These are phyloP conservation scores for Lepidotrigona ventralis DNA, from an alignment of 1,140 invertebrate genomes.

Conservation along the genomic window DNA sequence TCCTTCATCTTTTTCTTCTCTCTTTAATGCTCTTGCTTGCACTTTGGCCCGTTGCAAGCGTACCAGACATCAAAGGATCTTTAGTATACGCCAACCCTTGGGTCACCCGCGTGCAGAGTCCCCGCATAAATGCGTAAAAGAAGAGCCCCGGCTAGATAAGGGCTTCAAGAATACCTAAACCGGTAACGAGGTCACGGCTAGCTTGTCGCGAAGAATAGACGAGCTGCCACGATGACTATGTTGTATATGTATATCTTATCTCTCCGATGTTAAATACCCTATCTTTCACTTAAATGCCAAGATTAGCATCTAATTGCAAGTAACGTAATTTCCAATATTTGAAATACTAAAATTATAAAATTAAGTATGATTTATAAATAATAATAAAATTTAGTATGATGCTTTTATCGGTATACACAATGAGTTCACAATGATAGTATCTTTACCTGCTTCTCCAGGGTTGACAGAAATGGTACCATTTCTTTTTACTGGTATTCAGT, in stretches of 20 bases:
- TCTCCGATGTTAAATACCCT: neutral
- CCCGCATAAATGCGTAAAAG: constrained; percentile 54
- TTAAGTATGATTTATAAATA: no score
- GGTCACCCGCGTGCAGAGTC: constrained; percentile 41
- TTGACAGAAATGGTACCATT: neutral
- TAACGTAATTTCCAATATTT: neutral
- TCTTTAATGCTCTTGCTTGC: constrained; percentile 38
- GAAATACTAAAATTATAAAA: no score
- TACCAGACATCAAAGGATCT: constrained; percentile 83
- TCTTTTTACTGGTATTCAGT: no score
- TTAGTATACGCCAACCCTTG: constrained; percentile 46
- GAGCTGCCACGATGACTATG: neutral
- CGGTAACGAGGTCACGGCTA: constrained; percentile 55
- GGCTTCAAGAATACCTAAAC: constrained; percentile 7
- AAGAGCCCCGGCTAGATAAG: constrained; percentile 46
- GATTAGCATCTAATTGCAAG: neutral
- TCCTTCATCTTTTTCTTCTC: constrained; percentile 41
- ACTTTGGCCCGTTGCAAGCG: constrained; percentile 87
- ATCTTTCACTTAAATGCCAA: neutral
- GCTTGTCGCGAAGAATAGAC: neutral
- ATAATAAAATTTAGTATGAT: no score
- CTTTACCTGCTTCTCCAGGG: no score
- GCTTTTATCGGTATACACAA: no score
- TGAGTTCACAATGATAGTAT: no score
- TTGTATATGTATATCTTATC: neutral